These are phyloP conservation scores for Semnornis frantzii DNA, from an alignment of 2,113 vertebrate genomes.

Conservation along the genomic window DNA sequence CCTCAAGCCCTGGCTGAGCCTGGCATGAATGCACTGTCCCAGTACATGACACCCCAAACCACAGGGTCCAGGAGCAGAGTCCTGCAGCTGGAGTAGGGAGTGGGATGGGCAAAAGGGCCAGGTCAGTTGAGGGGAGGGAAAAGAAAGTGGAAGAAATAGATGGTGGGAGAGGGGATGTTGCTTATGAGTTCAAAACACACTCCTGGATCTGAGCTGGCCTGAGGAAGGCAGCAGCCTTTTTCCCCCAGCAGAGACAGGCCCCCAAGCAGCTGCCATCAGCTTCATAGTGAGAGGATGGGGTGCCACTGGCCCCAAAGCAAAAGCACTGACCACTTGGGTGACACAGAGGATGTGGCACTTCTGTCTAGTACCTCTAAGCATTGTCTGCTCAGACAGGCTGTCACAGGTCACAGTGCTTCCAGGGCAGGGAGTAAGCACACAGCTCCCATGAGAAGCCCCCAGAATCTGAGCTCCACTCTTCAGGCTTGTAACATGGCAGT, in stretches of 20 bases:
- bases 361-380: background rate
- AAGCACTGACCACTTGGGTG: fast-evolving
- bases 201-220: background rate
- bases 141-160: background rate
- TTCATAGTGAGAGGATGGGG: fast-evolving
- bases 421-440: background rate
- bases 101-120: fast-evolving
- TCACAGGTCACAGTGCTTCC: fast-evolving
- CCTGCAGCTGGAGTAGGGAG: fast-evolving
- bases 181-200: background rate
- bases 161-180: background rate
- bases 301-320: background rate
- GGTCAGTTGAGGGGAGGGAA: background rate
- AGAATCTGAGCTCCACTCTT: fast-evolving
- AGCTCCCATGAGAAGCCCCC: fast-evolving
- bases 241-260: background rate
- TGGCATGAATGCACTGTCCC: fast-evolving
- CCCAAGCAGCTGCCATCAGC: background rate
- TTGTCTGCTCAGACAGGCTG: fast-evolving
- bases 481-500: fast-evolving
- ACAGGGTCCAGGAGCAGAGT: background rate
- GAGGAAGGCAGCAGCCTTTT: background rate
- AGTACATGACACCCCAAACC: background rate
- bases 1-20: background rate
- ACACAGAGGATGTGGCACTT: background rate